These are phyloP conservation scores for Corticium candelabrum DNA, from an alignment of 37 sponge, comb jelly and placozoan species.

Conservation along the genomic window DNA sequence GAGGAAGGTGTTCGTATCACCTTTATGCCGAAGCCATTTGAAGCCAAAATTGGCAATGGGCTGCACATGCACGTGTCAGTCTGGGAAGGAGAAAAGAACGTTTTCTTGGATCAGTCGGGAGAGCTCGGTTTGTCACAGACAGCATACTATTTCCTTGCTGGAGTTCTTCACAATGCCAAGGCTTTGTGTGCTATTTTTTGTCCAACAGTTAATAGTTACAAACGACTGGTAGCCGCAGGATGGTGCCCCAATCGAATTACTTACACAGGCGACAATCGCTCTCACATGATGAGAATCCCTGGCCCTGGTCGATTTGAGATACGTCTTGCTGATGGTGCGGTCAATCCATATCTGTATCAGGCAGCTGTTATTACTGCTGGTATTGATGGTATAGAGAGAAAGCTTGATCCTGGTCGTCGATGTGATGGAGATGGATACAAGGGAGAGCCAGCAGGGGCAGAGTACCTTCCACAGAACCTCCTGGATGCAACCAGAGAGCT, in stretches of 20 bases:
- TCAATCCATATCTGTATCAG: not conserved
- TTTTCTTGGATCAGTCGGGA: not conserved
- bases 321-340: not conserved
- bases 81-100: not conserved
- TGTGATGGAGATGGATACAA: not conserved
- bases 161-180: not conserved
- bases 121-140: not conserved
- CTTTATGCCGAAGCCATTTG: not conserved
- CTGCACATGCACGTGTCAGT: not conserved
- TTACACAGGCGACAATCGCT: not conserved
- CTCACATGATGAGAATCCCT: not conserved
- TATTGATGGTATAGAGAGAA: not conserved
- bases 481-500: not conserved
- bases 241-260: not conserved
- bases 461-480: not conserved
- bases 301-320: not conserved
- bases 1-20: not conserved
- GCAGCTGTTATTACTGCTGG: not conserved
- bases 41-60: not conserved
- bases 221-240: not conserved
- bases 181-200: not conserved
- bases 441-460: not conserved
- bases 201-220: not conserved
- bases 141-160: not conserved
- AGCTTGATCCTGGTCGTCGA: not conserved